phyloP scores from a whole-genome alignment of 1,140 invertebrate genomes.

The Orius laevigatus region DNA sequence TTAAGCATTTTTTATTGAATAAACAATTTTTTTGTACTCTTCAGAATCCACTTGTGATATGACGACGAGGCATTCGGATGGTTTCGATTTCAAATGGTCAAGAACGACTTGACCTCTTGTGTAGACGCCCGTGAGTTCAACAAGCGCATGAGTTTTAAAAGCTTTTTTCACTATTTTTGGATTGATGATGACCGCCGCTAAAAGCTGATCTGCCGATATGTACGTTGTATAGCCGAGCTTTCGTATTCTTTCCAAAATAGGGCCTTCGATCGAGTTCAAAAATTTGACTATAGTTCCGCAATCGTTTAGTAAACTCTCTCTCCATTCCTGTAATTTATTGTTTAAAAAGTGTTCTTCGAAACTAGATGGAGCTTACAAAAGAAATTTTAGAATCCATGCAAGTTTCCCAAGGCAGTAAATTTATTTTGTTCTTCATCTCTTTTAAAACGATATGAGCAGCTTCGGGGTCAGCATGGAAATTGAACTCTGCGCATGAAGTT shows the following conservation, averaged over 20 bases:
- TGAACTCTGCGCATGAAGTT: constrained; percentile 55
- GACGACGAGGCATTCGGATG: constrained; percentile 33
- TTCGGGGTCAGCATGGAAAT: constrained; percentile 63
- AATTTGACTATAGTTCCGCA: constrained; percentile 7
- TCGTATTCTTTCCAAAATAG: constrained; percentile 1
- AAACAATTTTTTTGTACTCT: constrained; percentile 4
- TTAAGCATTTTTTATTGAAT: too few relatives aligned
- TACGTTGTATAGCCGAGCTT: constrained; percentile 10
- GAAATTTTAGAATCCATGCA: constrained; percentile 13
- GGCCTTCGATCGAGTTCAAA: constrained; percentile 14
- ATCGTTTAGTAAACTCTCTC: constrained; percentile 2
- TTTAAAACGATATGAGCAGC: constrained; percentile 51
- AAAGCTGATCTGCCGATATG: constrained; percentile 14
- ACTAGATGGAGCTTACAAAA: constrained; percentile 18
- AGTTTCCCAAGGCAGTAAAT: constrained; percentile 41
- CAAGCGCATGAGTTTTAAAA: constrained; percentile 1
- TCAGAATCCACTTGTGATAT: constrained; percentile 29
- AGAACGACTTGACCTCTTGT: constrained; percentile 43
- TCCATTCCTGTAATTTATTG: constrained; percentile 9
- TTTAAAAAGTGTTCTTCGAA: neutral
- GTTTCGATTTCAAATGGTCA: constrained; percentile 32
- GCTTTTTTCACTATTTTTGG: constrained; percentile 20
- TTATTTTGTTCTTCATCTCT: constrained; percentile 35
- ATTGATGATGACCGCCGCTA: constrained; percentile 18
- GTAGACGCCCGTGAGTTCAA: constrained; percentile 19